Evolutionary conservation across 2,797 vertebrate genomes (phyloP), one percentile per base, ranked within the genome.

Genomic region (Girardinus metallicus): DNA sequence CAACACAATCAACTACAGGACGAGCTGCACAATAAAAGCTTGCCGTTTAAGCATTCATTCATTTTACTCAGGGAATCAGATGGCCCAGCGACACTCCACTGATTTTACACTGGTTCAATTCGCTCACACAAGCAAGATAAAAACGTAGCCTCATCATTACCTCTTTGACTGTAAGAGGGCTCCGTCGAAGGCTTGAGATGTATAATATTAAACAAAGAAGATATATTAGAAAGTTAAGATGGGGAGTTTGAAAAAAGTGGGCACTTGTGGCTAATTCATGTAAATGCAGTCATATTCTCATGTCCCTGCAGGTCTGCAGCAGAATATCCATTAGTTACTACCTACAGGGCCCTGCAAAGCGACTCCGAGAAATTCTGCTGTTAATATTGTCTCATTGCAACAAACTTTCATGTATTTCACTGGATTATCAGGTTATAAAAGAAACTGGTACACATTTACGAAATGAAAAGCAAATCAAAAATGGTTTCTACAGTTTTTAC

Each of bases 131-230:
- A 72, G 71, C 1, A 46, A 71, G 53, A 47, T 80, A 2, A 70
- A 83, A 81, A 75, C 34, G n/a, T n/a, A 29, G 16, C 16, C 62
- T 23, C 13, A 60, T 75, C 49, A 77, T 39, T 16, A 43, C 49
- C 0, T 55, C 39, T 36, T 12, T 79, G 82, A 29, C 47, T 72
- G 53, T 0, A 47, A 16, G 13, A 12, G 31, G 31, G 70, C 36
- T 80, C 41, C 36, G 5, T 13, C 5, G 18, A 60, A 46, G 10
- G 18, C 2, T 39, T 12, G 34, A n/a, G 4, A 60, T 31, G 29
- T 43, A n/a, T 23, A 47, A 77, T 74, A 79, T 77, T 31, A 73
- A 71, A 60, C 36, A 78, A 72, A 76, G 55, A 68, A 13, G 2
- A 74, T 72, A 41, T 70, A 41, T 78, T 44, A 72, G 29, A 21